Percentiles rank a stretch among this genome's conserved stretches.
Conservation (phyloP, 2,797 vertebrate species). For the Iguana delicatissima region DNA sequence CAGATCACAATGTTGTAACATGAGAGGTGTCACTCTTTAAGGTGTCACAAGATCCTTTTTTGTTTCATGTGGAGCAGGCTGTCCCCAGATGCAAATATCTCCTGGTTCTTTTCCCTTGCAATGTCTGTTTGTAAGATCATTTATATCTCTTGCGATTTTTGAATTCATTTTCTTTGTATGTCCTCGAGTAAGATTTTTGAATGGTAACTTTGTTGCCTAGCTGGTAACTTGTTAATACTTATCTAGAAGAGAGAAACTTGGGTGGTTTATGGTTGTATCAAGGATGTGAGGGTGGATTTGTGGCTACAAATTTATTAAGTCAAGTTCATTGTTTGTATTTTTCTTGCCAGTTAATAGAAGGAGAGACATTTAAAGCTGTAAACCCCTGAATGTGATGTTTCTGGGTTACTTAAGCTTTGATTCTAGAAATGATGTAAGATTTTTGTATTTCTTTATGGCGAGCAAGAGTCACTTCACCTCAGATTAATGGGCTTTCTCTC, state of each 20-base stretch:
- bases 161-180: background rate
- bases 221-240: slow-evolving; percentile 8
- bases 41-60: background rate
- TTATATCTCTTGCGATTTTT: background rate
- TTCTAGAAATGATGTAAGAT: background rate
- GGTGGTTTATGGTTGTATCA: background rate
- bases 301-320: background rate
- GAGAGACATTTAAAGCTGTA: background rate
- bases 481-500: background rate
- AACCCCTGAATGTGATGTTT: background rate
- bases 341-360: background rate
- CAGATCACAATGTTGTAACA: background rate
- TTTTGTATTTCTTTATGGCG: background rate
- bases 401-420: background rate
- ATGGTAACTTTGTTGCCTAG: slow-evolving; percentile 17
- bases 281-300: background rate
- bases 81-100: background rate
- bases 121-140: background rate
- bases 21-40: background rate
- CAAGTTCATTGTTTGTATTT: background rate
- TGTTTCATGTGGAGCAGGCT: background rate
- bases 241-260: background rate
- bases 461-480: background rate
- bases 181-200: background rate
- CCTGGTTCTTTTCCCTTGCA: background rate